A percentile compares a stretch with the other conserved stretches of the same genome.
Evolutionary conservation across 2,888 invertebrate species (phyloP).

Genomic region (Lutraria lutraria): DNA sequence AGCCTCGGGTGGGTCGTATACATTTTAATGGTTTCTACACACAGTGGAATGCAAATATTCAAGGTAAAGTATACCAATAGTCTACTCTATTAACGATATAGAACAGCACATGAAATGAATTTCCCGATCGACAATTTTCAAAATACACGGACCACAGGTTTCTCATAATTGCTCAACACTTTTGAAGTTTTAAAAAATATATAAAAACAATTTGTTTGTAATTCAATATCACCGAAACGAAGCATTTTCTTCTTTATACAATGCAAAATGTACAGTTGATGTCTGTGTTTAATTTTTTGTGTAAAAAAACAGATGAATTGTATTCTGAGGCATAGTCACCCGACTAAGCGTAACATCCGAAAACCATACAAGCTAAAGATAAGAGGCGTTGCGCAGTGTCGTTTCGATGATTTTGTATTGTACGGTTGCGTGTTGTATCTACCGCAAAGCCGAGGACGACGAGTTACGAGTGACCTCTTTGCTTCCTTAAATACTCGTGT

Average conservation of each 20-base stretch:
- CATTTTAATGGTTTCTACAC: neutral
- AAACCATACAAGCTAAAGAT: constrained; percentile 46
- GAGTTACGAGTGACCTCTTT: constrained; percentile 51
- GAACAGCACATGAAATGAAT: neutral
- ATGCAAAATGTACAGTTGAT: neutral
- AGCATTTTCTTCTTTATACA: neutral
- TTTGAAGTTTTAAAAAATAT: neutral
- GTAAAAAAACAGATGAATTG: constrained; percentile 24
- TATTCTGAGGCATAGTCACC: constrained; percentile 35
- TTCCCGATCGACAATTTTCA: neutral
- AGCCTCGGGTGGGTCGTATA: neutral
- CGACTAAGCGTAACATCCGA: constrained; percentile 51
- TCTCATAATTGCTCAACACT: neutral
- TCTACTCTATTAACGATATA: too few species aligned
- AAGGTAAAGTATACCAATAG: too few species aligned
- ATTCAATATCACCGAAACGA: neutral
- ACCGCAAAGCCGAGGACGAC: constrained; percentile 57
- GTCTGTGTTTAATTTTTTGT: constrained; percentile 24
- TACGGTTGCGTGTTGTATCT: constrained; percentile 61
- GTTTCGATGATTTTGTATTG: constrained; percentile 53
- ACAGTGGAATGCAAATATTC: constrained; percentile 8
- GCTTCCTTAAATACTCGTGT: constrained; percentile 31
- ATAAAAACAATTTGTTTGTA: constrained; percentile 16
- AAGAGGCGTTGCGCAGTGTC: constrained; percentile 48
- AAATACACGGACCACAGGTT: neutral